Base-by-base conservation (phyloP, 2,113 vertebrate species). In the Potamarius usumacintae region DNA sequence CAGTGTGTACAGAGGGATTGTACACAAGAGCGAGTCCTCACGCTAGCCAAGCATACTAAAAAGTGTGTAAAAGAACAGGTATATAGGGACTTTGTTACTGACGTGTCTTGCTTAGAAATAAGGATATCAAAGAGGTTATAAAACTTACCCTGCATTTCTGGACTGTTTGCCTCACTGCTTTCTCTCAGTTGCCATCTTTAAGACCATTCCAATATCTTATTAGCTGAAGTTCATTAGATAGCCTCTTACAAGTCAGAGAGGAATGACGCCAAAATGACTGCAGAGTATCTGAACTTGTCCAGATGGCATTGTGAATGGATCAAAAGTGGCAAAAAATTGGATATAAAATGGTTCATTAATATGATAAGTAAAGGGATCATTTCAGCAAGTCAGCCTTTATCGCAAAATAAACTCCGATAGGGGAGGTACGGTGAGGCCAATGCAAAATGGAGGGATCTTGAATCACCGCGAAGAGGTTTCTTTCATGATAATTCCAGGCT, bases 1-100 rank as follows among this genome's bases (percentile, higher is more conserved):
- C 55, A 71, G 67, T 88, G 85, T 90, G 60, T 81, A 88, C 87
- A 74, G 22, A 85, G 72, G 55, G 87, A 90, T 90, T 90, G 88
- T 85, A 84, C 82, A 62, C 63, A 85, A 6, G n/a, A 82, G 50
- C 82, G 25, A 27, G 71, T 17, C 17, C 81, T 88, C 80, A 53
- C 11, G n/a, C 62, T 52, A 63, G 71, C 78, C 62, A 52, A 85
- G 48, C 55, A 2, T 69, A 80, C 76, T 79, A 60, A 82, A 90
- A 57, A 85, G 69, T 12, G 30, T 67, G 82, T 62, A 57, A 74
- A 71, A 62, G 84, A 60, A 63, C 57, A 25, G 58, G 48, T 50
- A 63, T 22, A 2, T 11, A 48, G 85, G 50, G 84, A 62, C 69
- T 27, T 22, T 22, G 7, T n/a, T 25, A n/a, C 72, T 53, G 25